These are phyloP conservation scores for Perdita meconis DNA, from an alignment of 2,888 invertebrate species.

Conservation along the genomic window DNA sequence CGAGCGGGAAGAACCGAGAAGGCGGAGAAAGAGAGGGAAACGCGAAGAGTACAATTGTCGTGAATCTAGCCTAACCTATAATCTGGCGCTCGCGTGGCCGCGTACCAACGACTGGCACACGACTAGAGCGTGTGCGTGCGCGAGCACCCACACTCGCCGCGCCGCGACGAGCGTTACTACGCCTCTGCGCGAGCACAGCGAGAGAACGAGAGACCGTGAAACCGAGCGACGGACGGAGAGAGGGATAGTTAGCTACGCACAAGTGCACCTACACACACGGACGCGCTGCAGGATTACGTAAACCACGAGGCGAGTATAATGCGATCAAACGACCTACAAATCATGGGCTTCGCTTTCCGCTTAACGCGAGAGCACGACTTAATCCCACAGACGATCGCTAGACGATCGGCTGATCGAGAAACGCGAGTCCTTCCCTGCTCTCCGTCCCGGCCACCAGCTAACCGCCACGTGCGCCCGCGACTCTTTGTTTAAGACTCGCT, in stretches of 20 bases:
- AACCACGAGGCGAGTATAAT: conserved; percentile 69
- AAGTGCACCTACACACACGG: conserved; percentile 25
- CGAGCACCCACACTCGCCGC: not conserved
- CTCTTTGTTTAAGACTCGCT: not conserved
- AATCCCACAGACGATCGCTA: conserved; percentile 55
- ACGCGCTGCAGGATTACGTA: conserved; percentile 72
- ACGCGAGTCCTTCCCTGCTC: conserved; percentile 20
- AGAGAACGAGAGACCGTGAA: not conserved
- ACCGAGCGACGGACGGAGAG: conserved; percentile 17
- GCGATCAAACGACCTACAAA: conserved; percentile 80
- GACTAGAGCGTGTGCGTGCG: conserved; percentile 13
- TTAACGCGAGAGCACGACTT: conserved; percentile 59
- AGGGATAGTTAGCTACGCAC: not conserved
- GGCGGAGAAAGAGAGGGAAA: conserved; percentile 15
- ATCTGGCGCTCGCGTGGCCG: conserved; percentile 38
- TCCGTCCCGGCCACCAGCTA: conserved; percentile 27
- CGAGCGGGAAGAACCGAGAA: not conserved
- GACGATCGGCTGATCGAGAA: conserved; percentile 51
- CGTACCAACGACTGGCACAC: conserved; percentile 29
- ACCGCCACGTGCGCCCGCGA: not conserved
- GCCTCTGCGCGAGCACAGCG: not conserved
- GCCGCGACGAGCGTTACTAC: conserved; percentile 7
- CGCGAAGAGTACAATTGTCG: conserved; percentile 23
- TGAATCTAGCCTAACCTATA: conserved; percentile 49
- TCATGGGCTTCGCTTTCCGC: conserved; percentile 75